A percentile compares a stretch with the other conserved stretches of the same genome.
Evolutionary conservation across 2,888 invertebrate genomes (phyloP).

Genomic region (Lasius platythorax): DNA sequence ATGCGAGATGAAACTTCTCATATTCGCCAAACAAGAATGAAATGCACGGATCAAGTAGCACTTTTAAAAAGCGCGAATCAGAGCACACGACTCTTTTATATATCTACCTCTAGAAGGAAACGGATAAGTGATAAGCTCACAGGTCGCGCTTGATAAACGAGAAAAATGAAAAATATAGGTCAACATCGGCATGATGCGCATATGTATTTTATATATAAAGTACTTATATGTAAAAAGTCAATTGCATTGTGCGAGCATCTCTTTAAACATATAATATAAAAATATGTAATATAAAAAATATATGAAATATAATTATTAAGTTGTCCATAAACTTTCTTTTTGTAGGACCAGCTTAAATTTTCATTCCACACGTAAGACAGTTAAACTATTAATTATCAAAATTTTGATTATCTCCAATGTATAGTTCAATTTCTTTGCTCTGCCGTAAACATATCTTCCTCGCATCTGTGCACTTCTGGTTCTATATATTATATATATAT

Average conservation of each 20-base stretch:
- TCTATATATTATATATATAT: not conserved
- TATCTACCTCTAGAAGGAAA: slow-evolving; percentile 76
- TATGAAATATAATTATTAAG: not conserved
- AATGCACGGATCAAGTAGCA: not conserved
- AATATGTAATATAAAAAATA: slow-evolving; percentile 11
- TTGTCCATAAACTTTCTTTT: not conserved
- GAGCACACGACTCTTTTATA: slow-evolving; percentile 65
- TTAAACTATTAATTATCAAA: not conserved
- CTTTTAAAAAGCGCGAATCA: slow-evolving; percentile 24
- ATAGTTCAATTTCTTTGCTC: not conserved
- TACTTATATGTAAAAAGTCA: not conserved
- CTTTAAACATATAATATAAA: not conserved
- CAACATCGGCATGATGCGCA: slow-evolving; percentile 20
- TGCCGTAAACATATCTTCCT: not conserved
- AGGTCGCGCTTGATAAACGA: slow-evolving; percentile 75
- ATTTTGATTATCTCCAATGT: not conserved
- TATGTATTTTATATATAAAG: not conserved
- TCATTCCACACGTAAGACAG: not conserved
- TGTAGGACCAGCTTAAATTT: not conserved
- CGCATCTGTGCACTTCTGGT: not conserved
- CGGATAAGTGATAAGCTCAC: slow-evolving; percentile 75
- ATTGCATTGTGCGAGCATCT: not conserved
- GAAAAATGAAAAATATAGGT: slow-evolving; percentile 68
- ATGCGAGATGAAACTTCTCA: not conserved
- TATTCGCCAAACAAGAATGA: not conserved